Conservation (phyloP, 2,797 vertebrate species). For the Rhinogobio ventralis region DNA sequence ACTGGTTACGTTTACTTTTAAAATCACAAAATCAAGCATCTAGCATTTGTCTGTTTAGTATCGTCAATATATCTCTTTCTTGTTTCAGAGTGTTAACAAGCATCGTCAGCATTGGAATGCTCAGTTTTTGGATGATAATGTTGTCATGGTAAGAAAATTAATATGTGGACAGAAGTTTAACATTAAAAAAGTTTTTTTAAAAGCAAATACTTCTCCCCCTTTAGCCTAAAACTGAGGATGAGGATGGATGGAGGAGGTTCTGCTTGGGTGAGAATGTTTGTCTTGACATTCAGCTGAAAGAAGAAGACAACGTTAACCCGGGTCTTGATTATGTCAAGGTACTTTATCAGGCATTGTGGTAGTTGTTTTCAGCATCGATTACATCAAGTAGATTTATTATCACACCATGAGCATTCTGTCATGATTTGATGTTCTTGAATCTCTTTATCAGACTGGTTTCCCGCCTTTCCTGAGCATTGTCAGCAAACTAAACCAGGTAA, state of each 20-base stretch:
- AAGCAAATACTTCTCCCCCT: constrained; percentile 27
- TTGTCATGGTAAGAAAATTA: constrained; percentile 88
- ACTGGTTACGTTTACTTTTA: neutral
- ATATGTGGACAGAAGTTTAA: constrained; percentile 17
- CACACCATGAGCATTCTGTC: neutral
- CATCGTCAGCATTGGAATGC: constrained; percentile 89
- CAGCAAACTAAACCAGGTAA: constrained; percentile 95
- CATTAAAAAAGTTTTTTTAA: neutral
- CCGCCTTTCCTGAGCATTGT: constrained; percentile 94
- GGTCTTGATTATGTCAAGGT: constrained; percentile 92
- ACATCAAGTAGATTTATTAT: neutral
- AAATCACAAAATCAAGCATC: neutral
- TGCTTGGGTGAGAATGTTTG: constrained; percentile 88
- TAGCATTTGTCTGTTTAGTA: neutral
- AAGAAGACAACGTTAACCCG: constrained; percentile 69
- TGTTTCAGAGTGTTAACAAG: constrained; percentile 86
- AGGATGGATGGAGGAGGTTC: constrained; percentile 80
- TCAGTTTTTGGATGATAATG: constrained; percentile 91
- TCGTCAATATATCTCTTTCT: neutral
- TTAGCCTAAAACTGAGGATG: constrained; percentile 74
- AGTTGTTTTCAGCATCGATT: neutral
- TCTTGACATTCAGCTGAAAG: constrained; percentile 66
- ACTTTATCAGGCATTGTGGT: constrained; percentile 12
- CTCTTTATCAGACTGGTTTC: constrained; percentile 86
- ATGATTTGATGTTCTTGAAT: neutral